Percentiles rank a stretch among this genome's conserved stretches.
Conservation (phyloP, 2,888 invertebrate genomes). For the Agrotis exclamationis region DNA sequence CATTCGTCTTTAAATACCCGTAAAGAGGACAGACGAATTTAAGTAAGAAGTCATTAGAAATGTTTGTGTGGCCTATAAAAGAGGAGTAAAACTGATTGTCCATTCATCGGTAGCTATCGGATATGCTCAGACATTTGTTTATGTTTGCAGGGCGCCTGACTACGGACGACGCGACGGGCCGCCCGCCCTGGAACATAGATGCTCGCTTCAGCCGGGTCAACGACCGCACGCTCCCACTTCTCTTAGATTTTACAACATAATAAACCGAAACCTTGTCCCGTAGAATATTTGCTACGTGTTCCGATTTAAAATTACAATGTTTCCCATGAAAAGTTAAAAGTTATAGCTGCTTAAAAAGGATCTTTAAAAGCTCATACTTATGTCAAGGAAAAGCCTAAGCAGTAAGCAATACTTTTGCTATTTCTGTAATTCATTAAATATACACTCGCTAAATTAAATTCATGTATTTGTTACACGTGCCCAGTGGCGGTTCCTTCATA, state of each 20-base stretch:
- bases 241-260: constrained; percentile 72
- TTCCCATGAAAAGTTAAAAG: background rate
- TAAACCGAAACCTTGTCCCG: constrained; percentile 67
- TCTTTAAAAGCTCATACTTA: too few species aligned
- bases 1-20: constrained; percentile 27
- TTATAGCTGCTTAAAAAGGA: background rate
- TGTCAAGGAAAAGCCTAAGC: too few species aligned
- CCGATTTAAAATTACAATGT: constrained; percentile 38
- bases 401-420: too few species aligned
- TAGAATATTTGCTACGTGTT: constrained; percentile 49
- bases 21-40: constrained; percentile 37
- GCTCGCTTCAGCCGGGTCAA: constrained; percentile 76
- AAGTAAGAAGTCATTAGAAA: constrained; percentile 31
- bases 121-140: constrained; percentile 80
- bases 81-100: constrained; percentile 58
- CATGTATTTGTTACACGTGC: background rate
- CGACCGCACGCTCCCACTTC: constrained; percentile 74
- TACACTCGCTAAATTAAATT: too few species aligned
- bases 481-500: too few species aligned
- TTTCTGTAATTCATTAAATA: background rate
- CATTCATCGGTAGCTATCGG: constrained; percentile 71
- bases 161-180: constrained; percentile 52
- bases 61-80: constrained; percentile 44
- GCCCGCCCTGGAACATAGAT: constrained; percentile 71
- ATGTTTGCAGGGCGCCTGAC: constrained; percentile 77